These are phyloP conservation scores for Ylistrum balloti DNA, from an alignment of 1,140 invertebrate species.

Conservation along the genomic window DNA sequence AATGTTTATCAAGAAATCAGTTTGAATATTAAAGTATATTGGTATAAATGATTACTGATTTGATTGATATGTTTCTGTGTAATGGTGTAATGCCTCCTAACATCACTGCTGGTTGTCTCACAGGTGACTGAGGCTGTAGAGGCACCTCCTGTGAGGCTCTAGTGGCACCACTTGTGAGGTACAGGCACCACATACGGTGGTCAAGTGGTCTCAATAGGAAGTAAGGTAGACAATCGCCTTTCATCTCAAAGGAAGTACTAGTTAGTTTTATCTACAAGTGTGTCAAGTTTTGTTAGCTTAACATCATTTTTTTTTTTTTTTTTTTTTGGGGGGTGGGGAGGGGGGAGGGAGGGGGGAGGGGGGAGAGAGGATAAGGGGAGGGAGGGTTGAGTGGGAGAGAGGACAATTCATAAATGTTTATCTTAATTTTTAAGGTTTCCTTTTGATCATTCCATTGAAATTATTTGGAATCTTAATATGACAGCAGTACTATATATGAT, in stretches of 20 bases:
- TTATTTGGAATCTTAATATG: too few relatives aligned
- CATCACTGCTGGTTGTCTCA: background rate
- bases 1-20: background rate
- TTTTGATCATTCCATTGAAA: too few relatives aligned
- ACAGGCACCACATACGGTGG: background rate
- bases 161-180: conserved; percentile 7
- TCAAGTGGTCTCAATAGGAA: background rate
- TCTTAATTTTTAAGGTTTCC: too few relatives aligned
- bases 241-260: background rate
- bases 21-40: background rate
- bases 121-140: background rate
- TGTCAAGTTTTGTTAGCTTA: too few relatives aligned
- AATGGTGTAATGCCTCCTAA: background rate
- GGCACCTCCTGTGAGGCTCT: background rate
- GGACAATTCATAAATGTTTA: too few relatives aligned
- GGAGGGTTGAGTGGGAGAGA: too few relatives aligned
- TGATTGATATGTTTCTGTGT: background rate
- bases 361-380: too few relatives aligned
- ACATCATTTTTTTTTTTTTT: too few relatives aligned
- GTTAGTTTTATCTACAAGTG: background rate
- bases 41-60: background rate
- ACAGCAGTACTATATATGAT: too few relatives aligned
- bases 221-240: background rate
- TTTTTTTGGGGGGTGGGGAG: too few relatives aligned
- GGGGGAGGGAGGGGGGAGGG: too few relatives aligned